A percentile compares a stretch with the other conserved stretches of the same genome.
Evolutionary conservation across 2,888 invertebrate species (phyloP).

Genomic region (Stegana nigrithorax): DNA sequence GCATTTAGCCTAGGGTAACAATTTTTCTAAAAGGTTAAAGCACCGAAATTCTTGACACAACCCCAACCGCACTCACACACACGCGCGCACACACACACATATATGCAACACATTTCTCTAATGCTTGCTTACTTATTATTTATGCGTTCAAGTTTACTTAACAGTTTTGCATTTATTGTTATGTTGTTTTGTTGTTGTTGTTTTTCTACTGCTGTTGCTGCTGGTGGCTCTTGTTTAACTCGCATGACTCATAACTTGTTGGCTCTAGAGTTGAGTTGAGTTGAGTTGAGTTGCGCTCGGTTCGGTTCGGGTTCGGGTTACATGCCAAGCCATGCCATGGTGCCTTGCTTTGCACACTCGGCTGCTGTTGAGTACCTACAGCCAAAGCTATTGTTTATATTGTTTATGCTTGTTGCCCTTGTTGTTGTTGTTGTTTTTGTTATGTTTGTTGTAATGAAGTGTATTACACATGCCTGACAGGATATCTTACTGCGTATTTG

Average conservation of each 20-base stretch:
- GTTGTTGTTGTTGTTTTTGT: too few relatives aligned
- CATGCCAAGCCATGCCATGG: background rate
- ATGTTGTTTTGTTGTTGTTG: constrained; percentile 33
- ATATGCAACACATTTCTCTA: background rate
- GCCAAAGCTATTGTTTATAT: too few relatives aligned
- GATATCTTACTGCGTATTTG: too few relatives aligned
- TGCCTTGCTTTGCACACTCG: too few relatives aligned
- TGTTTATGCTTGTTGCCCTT: too few relatives aligned
- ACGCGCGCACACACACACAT: too few relatives aligned
- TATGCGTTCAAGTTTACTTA: constrained; percentile 7
- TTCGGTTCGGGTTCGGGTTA: constrained; percentile 5
- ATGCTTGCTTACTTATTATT: background rate
- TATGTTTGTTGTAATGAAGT: too few relatives aligned
- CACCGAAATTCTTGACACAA: too few relatives aligned
- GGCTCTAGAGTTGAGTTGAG: constrained; percentile 29
- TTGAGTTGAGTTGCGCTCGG: background rate
- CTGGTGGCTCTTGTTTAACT: constrained; percentile 31
- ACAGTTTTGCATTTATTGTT: background rate
- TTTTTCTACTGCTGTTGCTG: constrained; percentile 18
- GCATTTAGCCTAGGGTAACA: background rate
- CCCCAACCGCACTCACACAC: too few relatives aligned
- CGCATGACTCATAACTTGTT: constrained; percentile 50
- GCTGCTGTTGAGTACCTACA: too few relatives aligned
- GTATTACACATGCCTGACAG: too few relatives aligned
- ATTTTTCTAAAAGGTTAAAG: too few relatives aligned